Evolutionary conservation across 2,113 vertebrate species (phyloP).

Genomic region (Ciconia boyciana): DNA sequence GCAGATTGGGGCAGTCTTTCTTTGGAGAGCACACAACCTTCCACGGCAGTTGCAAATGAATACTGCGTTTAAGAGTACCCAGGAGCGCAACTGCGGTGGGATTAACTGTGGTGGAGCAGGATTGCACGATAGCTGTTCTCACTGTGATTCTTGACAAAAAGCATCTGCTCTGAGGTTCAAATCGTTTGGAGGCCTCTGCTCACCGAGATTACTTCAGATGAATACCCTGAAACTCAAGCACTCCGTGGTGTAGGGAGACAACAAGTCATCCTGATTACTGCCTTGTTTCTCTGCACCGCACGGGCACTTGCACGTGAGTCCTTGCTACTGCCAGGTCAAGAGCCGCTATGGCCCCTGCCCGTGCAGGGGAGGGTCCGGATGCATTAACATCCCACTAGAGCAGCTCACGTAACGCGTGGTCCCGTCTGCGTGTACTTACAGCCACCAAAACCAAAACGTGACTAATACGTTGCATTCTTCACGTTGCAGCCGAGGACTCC

Average conservation of each 20-base stretch:
- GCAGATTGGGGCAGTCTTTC: not conserved
- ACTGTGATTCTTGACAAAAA: not conserved
- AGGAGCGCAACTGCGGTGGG: not conserved
- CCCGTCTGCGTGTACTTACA: not conserved
- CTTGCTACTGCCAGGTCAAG: not conserved
- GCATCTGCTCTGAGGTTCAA: not conserved
- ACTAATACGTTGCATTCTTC: not conserved
- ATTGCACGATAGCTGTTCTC: not conserved
- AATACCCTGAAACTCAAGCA: not conserved
- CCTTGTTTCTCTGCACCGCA: not conserved
- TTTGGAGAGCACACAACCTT: not conserved
- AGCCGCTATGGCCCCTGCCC: not conserved
- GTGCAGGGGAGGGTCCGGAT: not conserved
- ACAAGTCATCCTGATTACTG: not conserved
- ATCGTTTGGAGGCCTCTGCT: not conserved
- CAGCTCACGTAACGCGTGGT: not conserved
- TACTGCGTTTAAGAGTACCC: fast-evolving
- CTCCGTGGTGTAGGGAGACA: not conserved
- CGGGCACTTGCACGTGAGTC: not conserved
- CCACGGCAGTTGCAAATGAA: not conserved
- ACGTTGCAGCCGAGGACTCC: not conserved
- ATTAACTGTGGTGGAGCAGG: not conserved
- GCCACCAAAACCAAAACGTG: not conserved
- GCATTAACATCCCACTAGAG: not conserved
- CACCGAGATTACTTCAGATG: not conserved